Conservation (phyloP, 1,140 invertebrate genomes). For the Drosophila albomicans region DNA sequence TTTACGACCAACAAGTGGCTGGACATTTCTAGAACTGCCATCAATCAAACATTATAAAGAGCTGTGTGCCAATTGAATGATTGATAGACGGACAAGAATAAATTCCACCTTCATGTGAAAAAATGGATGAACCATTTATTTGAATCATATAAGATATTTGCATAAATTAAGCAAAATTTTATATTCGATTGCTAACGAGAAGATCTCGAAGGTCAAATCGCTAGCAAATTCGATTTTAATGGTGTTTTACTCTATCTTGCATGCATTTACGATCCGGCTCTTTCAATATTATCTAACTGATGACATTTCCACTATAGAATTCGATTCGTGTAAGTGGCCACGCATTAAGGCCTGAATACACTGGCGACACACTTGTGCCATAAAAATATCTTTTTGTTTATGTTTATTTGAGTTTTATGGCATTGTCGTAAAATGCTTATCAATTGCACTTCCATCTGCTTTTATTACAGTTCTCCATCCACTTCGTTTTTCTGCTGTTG, state of each 20-base stretch:
- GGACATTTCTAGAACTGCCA: constrained; percentile 7
- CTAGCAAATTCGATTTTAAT: neutral
- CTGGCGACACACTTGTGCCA: neutral
- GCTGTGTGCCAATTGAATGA: neutral
- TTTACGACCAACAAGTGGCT: constrained; percentile 2
- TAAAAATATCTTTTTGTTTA: constrained; percentile 22
- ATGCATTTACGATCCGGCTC: neutral
- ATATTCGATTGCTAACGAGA: neutral
- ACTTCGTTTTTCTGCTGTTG: neutral
- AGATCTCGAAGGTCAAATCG: neutral
- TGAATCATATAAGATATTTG: neutral
- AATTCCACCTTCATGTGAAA: no score
- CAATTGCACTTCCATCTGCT: constrained; percentile 33
- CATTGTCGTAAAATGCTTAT: constrained; percentile 40
- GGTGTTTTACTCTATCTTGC: neutral
- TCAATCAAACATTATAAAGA: constrained; percentile 5
- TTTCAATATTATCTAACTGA: neutral
- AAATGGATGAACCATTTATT: neutral
- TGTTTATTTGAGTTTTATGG: constrained; percentile 12
- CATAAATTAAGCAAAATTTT: neutral
- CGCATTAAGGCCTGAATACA: constrained; percentile 1
- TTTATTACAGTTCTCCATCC: constrained; percentile 23
- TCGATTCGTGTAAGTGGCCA: neutral
- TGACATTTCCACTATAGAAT: constrained; percentile 4
- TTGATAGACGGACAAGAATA: neutral